phyloP scores from a whole-genome alignment of 2,888 invertebrate genomes.

The Tetragonula carbonaria region DNA sequence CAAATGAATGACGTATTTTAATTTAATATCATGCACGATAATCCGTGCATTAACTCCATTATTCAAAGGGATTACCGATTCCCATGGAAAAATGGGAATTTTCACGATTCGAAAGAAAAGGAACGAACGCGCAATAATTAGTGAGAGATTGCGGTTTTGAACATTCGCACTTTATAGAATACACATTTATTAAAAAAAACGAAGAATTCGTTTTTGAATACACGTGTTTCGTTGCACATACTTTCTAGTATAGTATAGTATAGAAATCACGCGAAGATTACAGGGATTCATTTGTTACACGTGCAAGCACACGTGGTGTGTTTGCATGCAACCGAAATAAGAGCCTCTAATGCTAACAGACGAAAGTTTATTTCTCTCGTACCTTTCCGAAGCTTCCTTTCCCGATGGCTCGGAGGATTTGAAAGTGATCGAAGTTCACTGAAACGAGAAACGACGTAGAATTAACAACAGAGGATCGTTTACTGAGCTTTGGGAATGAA shows the following conservation, averaged over 20 bases:
- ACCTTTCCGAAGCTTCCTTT: slow-evolving; percentile 96
- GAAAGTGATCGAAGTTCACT: slow-evolving; percentile 94
- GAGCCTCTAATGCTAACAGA: neutral
- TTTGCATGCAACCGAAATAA: too few relatives aligned
- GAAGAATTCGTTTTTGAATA: too few relatives aligned
- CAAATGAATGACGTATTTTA: neutral
- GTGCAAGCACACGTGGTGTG: too few relatives aligned
- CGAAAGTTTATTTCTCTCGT: slow-evolving; percentile 79
- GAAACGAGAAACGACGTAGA: slow-evolving; percentile 81
- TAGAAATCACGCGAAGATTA: too few relatives aligned
- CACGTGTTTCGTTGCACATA: too few relatives aligned
- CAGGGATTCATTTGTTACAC: too few relatives aligned
- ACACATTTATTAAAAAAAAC: too few relatives aligned
- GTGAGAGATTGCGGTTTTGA: too few relatives aligned
- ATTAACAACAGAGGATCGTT: neutral
- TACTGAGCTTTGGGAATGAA: neutral
- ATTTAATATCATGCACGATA: slow-evolving; percentile 6
- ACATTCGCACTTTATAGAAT: too few relatives aligned
- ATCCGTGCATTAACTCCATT: slow-evolving; percentile 10
- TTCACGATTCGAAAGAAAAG: neutral
- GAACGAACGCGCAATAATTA: neutral
- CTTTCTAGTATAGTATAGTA: too few relatives aligned
- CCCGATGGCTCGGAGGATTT: slow-evolving; percentile 93
- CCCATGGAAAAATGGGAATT: neutral
- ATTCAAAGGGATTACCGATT: neutral